phyloP scores from a whole-genome alignment of 2,797 vertebrate species.

The Malurus splendens region DNA sequence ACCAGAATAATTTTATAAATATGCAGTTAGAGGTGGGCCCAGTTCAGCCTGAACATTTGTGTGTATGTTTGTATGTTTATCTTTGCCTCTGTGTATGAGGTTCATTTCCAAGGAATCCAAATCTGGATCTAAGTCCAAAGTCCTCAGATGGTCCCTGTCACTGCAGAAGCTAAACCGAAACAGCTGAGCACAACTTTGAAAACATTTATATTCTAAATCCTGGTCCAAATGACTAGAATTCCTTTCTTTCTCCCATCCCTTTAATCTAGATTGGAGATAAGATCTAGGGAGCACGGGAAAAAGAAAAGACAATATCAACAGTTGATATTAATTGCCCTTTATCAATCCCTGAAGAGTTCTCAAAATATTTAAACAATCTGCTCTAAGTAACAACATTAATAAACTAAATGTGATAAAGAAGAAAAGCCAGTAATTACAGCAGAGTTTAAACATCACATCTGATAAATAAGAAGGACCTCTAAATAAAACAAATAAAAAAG shows the following conservation, averaged over 20 bases:
- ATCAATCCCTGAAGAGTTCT: constrained; percentile 12
- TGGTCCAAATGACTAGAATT: constrained; percentile 22
- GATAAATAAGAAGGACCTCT: neutral
- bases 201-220: constrained; percentile 2
- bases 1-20: neutral
- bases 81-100: neutral
- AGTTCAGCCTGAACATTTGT: neutral
- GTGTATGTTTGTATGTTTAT: neutral
- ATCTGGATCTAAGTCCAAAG: neutral
- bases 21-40: neutral
- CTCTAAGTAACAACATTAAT: constrained; percentile 2
- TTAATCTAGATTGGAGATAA: constrained; percentile 47
- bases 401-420: constrained; percentile 26
- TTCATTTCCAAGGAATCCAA: constrained; percentile 26
- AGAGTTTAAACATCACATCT: constrained; percentile 13
- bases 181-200: constrained; percentile 12
- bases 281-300: neutral
- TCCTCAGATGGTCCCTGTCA: constrained; percentile 40
- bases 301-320: constrained; percentile 19
- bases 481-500: constrained; percentile 21
- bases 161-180: constrained; percentile 13
- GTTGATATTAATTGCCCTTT: constrained; percentile 26
- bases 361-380: constrained; percentile 28
- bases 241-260: neutral
- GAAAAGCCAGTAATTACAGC: constrained; percentile 15